Conservation (phyloP, 2,113 vertebrate species). For the Carollia perspicillata region DNA sequence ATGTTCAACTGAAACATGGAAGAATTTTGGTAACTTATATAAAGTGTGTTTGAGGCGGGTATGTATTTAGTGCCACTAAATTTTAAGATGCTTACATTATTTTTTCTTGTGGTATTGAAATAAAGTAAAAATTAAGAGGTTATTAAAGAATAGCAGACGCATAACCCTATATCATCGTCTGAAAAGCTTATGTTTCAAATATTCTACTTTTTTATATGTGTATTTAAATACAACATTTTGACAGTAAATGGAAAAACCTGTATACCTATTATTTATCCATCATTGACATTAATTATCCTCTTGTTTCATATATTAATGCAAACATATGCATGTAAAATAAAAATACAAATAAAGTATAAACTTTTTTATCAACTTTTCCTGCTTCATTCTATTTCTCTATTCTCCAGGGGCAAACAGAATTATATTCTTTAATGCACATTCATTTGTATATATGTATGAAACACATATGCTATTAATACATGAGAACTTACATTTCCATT, state of each 20-base stretch:
- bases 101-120: neutral
- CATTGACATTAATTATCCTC: neutral
- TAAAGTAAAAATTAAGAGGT: neutral
- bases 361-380: neutral
- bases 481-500: neutral
- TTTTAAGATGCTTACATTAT: neutral
- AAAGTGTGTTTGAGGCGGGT: neutral
- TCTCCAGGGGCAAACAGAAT: neutral
- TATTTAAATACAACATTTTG: neutral
- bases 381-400: neutral
- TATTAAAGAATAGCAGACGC: neutral
- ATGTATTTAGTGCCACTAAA: neutral
- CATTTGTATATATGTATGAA: neutral
- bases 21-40: neutral
- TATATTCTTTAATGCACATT: neutral
- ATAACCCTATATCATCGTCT: neutral
- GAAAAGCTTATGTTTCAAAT: neutral
- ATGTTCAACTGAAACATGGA: neutral
- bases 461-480: neutral
- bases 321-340: neutral
- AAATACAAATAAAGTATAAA: neutral
- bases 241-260: neutral
- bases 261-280: neutral
- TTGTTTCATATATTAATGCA: neutral
- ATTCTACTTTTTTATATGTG: neutral